Evolutionary conservation across 92 coral and sea anemone genomes (phyloP), one percentile per base, ranked within the genome.

Genomic region (Epizoanthus stellaris): DNA sequence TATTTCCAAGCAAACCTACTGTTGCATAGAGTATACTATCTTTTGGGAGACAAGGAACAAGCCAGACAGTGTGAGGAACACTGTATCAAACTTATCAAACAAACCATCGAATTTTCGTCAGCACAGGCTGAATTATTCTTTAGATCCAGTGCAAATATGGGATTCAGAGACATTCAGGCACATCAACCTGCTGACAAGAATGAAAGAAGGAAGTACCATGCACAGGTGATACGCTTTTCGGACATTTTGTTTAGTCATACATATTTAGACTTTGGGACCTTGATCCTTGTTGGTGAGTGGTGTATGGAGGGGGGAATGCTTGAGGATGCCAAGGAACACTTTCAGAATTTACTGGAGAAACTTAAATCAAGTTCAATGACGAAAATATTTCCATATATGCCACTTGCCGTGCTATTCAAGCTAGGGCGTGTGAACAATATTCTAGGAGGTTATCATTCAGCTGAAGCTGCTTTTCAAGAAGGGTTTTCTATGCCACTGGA

Each of bases 321-420:
- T 30, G 17, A 25, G 16, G 70, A 66, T 25, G 70, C 42, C 6
- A 66, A 66, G 16, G 16, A 65, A 15, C 70, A 65, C 70, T 65
- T 65, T 65, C 70, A 65, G 70, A 65, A 11, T 25, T 65, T 25
- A 11, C 70, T 65, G 70, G 42, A 65, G 20, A 65, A 25, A 65
- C 13, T 65, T 30, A 65, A 5, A 0, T 65, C 70, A 3, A 65
- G 70, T n/a, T 25, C 70, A 25, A 10, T 65, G 20, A 25, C 70
- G 9, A 9, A 65, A 14, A 15, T 23, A 23, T 23, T 65, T n/a
- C 70, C 42, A 8, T 25, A 9, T 7, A 65, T 65, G 1, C 70
- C 70, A 23, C 43, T 1, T 65, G 70, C 16, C 8, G 70, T 65
- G 42, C 70, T 65, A 30, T 65, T 65, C 70, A 65, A 65, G 14